Conservation (phyloP, 2,888 invertebrate species). For the Dynastes tityus region DNA sequence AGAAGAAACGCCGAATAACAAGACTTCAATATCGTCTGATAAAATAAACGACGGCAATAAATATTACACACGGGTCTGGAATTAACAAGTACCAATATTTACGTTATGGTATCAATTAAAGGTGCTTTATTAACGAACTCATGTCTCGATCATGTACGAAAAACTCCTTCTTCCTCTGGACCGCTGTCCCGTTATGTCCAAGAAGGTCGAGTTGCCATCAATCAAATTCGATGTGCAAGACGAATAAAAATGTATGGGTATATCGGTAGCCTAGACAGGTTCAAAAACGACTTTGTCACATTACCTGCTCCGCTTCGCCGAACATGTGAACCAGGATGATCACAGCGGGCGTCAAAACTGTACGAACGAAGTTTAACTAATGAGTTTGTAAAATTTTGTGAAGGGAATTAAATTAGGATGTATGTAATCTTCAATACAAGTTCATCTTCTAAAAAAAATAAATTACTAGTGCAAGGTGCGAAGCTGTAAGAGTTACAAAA, state of each 20-base stretch:
- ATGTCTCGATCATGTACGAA: slow-evolving; percentile 38
- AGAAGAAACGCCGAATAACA: slow-evolving; percentile 44
- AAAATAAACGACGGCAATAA: slow-evolving; percentile 50
- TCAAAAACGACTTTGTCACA: slow-evolving; percentile 30
- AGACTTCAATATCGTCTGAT: slow-evolving; percentile 44
- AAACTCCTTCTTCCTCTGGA: slow-evolving; percentile 23
- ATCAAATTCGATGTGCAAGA: slow-evolving; percentile 37
- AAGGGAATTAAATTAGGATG: too few species aligned
- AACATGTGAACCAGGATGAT: slow-evolving; percentile 25
- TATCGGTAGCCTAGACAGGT: slow-evolving; percentile 21
- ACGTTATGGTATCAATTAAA: slow-evolving; percentile 53
- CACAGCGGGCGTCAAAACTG: neutral
- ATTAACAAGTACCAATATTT: slow-evolving; percentile 54
- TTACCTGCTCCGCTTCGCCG: neutral
- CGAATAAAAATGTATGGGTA: slow-evolving; percentile 13
- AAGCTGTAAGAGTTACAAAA: too few species aligned
- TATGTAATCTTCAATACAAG: too few species aligned
- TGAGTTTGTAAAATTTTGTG: too few species aligned
- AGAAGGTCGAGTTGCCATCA: slow-evolving; percentile 32
- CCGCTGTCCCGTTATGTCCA: slow-evolving; percentile 36
- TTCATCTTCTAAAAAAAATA: too few species aligned
- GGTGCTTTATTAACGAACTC: slow-evolving; percentile 45
- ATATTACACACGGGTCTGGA: slow-evolving; percentile 49
- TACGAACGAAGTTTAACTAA: too few species aligned
- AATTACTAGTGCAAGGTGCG: too few species aligned